These are phyloP conservation scores for Andrena haemorrhoa DNA, from an alignment of 2,888 invertebrate genomes.

Conservation along the genomic window DNA sequence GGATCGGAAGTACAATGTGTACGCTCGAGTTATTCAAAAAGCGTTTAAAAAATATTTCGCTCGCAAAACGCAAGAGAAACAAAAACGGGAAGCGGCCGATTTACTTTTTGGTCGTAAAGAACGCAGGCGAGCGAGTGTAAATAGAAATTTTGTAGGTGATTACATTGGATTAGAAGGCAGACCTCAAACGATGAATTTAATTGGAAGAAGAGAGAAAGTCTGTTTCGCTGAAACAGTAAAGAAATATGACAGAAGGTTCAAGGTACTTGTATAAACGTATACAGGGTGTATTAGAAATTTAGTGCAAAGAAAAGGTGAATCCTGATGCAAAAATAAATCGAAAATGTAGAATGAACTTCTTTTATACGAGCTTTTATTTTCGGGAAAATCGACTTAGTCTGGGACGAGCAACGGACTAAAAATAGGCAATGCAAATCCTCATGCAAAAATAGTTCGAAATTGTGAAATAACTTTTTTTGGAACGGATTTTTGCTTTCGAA, in stretches of 20 bases:
- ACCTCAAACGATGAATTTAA: constrained; percentile 86
- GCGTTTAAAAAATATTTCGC: constrained; percentile 89
- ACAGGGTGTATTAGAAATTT: no score
- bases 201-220: constrained; percentile 88
- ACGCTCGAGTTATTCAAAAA: constrained; percentile 89
- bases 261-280: constrained; percentile 82
- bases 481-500: no score
- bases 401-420: no score
- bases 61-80: constrained; percentile 86
- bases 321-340: no score
- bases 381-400: no score
- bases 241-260: constrained; percentile 89
- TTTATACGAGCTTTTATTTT: no score
- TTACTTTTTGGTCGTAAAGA: constrained; percentile 87
- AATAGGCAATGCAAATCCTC: no score
- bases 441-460: no score
- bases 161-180: constrained; percentile 89
- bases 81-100: constrained; percentile 87
- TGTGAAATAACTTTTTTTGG: no score
- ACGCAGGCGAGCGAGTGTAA: constrained; percentile 87
- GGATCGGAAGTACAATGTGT: constrained; percentile 88
- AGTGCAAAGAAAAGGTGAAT: no score
- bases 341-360: no score
- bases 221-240: constrained; percentile 88
- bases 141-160: constrained; percentile 89